These are phyloP conservation scores for Petrocephalus microphthalmus DNA, from an alignment of 2,113 vertebrate genomes.

Conservation along the genomic window DNA sequence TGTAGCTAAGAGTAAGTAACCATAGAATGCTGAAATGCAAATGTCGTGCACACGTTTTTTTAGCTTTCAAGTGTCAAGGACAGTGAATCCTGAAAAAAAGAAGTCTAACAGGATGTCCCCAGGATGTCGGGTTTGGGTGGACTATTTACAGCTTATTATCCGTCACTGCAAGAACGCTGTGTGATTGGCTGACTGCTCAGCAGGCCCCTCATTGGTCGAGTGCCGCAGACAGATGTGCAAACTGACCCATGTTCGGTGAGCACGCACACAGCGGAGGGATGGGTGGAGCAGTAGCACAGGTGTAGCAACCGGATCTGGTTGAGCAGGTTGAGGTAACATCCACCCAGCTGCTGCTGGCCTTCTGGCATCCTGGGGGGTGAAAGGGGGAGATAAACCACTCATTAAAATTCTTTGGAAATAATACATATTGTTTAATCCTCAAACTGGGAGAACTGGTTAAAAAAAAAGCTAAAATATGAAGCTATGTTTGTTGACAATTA, in stretches of 20 bases:
- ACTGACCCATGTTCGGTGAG: constrained; percentile 90
- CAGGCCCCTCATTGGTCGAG: not conserved
- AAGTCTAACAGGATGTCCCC: not conserved
- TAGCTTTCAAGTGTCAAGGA: not conserved
- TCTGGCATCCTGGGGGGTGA: constrained; percentile 69
- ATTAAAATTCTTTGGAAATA: not conserved
- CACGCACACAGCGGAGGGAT: constrained; percentile 84
- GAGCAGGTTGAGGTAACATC: constrained; percentile 81
- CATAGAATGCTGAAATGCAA: not conserved
- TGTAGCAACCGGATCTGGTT: constrained; percentile 85
- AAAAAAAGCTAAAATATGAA: not conserved
- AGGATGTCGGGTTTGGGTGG: not conserved
- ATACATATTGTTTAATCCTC: not conserved
- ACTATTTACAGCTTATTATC: not conserved
- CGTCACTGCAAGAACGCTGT: not conserved
- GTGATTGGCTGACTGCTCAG: not conserved
- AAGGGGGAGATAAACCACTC: not conserved
- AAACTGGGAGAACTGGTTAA: not conserved
- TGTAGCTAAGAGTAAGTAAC: not conserved
- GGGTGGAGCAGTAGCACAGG: constrained; percentile 85
- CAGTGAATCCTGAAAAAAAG: not conserved
- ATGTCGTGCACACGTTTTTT: not conserved
- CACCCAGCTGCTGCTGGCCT: constrained; percentile 82
- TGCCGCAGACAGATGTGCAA: not conserved
- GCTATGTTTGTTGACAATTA: not conserved